Evolutionary conservation across 2,888 invertebrate genomes (phyloP), one percentile per base, ranked within the genome.

Genomic region (Eilema caniola): DNA sequence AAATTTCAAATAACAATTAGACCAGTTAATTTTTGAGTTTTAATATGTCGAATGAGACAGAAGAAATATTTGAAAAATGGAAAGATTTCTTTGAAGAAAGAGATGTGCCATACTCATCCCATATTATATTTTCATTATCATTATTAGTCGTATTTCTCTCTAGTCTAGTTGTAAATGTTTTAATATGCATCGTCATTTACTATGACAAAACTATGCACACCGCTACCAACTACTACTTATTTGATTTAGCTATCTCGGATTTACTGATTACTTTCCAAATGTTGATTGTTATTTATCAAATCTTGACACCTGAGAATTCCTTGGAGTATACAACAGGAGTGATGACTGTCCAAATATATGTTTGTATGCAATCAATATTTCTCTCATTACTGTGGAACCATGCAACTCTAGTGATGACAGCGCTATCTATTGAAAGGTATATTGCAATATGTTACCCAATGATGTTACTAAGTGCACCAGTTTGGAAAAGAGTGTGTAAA

Each of bases 171-270:
- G 93, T 92, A 0, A 93, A 95, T 74, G 70, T 94, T 63, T 80
- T 95, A 77, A 90, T 95, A 72, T 92, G 93, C 84, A 75, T 94
- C 84, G 86, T 96, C 80, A 85, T 94, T 69, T 92, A 90, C 80
- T 86, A 81, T 59, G 92, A 93, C 72, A 91, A 81, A 67, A 88
- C 86, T 25, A 92, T 93, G 93, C 93, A 92, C 69, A 93, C 94
- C 0, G 90, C 90, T 0, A 93, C 92, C n/a, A 94, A 94, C 74
- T 93, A 86, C 70, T 94, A 94, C 74, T 81, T 94, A 2, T 92
- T 94, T 70, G 89, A 93, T 76, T 82, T 94, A 73, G 94, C 94
- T 0, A 83, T 92, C 3, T 92, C 93, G 0, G 94, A 94, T 72
- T 75, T 92, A 16, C 76, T 93, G 0, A 88, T 91, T 0, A 87